Conservation (phyloP, 2,888 invertebrate species). For the Epinotia bilunana region DNA sequence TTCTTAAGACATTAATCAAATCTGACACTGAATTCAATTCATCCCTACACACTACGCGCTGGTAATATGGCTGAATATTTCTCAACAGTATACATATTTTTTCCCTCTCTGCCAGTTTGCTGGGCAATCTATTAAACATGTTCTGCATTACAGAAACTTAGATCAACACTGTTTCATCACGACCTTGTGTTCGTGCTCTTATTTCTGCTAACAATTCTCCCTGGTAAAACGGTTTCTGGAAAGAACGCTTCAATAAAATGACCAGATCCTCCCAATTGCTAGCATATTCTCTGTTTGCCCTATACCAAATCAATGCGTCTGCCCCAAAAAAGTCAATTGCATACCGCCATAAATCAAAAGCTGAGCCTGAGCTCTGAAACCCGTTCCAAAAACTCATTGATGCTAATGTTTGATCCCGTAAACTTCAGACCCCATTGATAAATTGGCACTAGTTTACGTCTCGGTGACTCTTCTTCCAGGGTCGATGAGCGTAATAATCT, state of each 20-base stretch:
- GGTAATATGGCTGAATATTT: constrained; percentile 18
- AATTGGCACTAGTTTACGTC: constrained; percentile 6
- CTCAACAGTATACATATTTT: constrained; percentile 3
- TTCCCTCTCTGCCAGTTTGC: constrained; percentile 2
- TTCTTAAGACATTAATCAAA: constrained; percentile 3
- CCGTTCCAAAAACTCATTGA: constrained; percentile 13
- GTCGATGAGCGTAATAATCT: not conserved
- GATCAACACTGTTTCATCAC: constrained; percentile 23
- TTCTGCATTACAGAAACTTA: constrained; percentile 40
- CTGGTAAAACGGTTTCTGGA: constrained; percentile 19
- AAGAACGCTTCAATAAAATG: constrained; percentile 5
- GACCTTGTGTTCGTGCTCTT: constrained; percentile 25
- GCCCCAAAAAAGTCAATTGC: constrained; percentile 44
- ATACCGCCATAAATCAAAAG: constrained; percentile 15
- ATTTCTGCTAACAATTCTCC: constrained; percentile 34
- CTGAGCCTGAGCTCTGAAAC: constrained; percentile 9
- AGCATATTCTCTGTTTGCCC: constrained; percentile 36
- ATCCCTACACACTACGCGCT: constrained; percentile 11
- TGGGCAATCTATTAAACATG: constrained; percentile 34
- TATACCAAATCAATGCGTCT: constrained; percentile 42
- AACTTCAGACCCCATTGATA: constrained; percentile 16
- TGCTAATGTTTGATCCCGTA: constrained; percentile 4
- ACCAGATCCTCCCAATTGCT: constrained; percentile 19
- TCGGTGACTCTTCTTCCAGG: constrained; percentile 1
- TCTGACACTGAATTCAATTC: constrained; percentile 5